Evolutionary conservation across 2,113 vertebrate genomes (phyloP).

Genomic region (Falco punctatus): DNA sequence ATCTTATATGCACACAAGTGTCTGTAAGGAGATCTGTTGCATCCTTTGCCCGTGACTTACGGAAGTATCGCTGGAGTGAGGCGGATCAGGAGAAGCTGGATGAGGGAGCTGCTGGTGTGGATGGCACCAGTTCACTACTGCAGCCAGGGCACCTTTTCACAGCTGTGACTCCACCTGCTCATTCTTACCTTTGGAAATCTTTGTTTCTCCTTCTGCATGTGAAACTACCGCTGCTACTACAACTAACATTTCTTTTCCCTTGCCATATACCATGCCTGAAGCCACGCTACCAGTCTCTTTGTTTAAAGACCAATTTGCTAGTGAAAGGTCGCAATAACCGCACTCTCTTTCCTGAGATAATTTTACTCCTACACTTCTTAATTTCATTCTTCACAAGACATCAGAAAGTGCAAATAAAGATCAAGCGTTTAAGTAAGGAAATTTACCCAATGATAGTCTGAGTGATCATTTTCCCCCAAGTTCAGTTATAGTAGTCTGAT

Average conservation of each 20-base stretch:
- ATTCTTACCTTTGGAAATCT: not conserved
- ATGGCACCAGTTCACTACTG: rapidly evolving
- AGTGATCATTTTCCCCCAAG: not conserved
- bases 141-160: not conserved
- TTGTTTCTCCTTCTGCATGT: not conserved
- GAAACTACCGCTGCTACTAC: not conserved
- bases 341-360: not conserved
- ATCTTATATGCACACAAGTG: not conserved
- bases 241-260: not conserved
- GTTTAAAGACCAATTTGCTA: not conserved
- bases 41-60: not conserved
- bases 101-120: not conserved
- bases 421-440: not conserved
- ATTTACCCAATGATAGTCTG: not conserved
- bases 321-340: not conserved
- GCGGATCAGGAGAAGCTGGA: not conserved
- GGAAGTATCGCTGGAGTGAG: not conserved
- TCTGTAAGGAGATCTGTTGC: not conserved
- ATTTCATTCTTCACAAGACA: not conserved
- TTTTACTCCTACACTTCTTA: not conserved
- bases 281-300: rapidly evolving
- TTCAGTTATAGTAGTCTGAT: not conserved
- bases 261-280: not conserved
- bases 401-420: not conserved
- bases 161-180: not conserved